A percentile compares a stretch with the other conserved stretches of the same genome.
phyloP scores from a whole-genome alignment of 2,797 vertebrate species.

The Karalla daura region DNA sequence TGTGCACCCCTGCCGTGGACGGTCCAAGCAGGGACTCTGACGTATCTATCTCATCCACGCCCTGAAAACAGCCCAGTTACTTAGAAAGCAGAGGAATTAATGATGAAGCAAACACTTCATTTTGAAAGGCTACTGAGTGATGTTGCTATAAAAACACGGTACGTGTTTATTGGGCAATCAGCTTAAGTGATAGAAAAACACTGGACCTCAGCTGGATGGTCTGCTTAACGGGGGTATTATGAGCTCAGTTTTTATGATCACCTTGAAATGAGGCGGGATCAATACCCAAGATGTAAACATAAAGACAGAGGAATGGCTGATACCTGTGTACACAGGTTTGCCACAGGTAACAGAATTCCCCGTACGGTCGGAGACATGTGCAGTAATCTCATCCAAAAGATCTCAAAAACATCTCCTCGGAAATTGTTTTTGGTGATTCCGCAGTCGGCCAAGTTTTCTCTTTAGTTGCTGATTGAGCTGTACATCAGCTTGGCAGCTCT shows the following conservation, averaged over 20 bases:
- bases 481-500: slow-evolving; percentile 18
- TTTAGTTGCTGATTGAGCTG: slow-evolving; percentile 18
- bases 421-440: not conserved
- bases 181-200: slow-evolving; percentile 36
- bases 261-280: slow-evolving; percentile 18
- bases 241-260: slow-evolving; percentile 6
- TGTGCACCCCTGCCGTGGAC: slow-evolving; percentile 56
- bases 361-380: not conserved
- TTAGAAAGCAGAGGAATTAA: slow-evolving; percentile 50
- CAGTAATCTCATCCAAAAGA: not conserved
- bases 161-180: slow-evolving; percentile 39
- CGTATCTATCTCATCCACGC: slow-evolving; percentile 38
- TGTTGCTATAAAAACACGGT: slow-evolving; percentile 34
- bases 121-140: slow-evolving; percentile 66
- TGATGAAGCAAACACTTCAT: slow-evolving; percentile 76
- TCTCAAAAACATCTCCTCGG: not conserved
- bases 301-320: slow-evolving; percentile 14
- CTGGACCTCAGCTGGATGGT: slow-evolving; percentile 15
- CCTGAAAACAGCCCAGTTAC: slow-evolving; percentile 51
- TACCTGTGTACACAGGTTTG: not conserved
- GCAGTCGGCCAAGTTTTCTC: not conserved
- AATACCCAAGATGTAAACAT: slow-evolving; percentile 2
- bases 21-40: slow-evolving; percentile 31
- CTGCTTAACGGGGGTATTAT: slow-evolving; percentile 8
- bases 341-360: not conserved